Conservation (phyloP, 2,113 vertebrate genomes). For the Notiomystis cincta region DNA sequence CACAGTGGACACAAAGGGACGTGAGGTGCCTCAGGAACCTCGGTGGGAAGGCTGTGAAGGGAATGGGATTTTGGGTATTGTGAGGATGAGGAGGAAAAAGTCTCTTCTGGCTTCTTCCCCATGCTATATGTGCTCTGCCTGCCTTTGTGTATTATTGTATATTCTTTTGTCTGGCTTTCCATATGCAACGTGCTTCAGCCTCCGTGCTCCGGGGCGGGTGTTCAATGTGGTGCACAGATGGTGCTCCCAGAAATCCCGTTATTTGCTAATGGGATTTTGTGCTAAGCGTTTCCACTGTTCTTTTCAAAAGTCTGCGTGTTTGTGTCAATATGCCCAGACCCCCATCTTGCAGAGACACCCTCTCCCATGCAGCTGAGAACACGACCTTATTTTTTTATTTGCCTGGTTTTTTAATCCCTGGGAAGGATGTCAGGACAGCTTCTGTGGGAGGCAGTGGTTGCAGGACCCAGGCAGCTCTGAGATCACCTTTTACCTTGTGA, state of each 20-base stretch:
- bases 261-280: slow-evolving; percentile 63
- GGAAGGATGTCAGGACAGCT: not conserved
- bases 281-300: not conserved
- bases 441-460: not conserved
- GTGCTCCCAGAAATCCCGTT: slow-evolving; percentile 44
- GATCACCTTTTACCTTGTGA: not conserved
- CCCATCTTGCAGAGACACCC: not conserved
- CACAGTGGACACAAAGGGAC: not conserved
- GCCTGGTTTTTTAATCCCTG: not conserved
- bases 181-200: not conserved
- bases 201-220: not conserved
- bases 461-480: not conserved
- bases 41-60: not conserved
- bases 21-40: not conserved
- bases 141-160: slow-evolving; percentile 26
- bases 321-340: slow-evolving; percentile 12
- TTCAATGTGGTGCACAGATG: slow-evolving; percentile 61
- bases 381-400: not conserved
- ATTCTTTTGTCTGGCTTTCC: slow-evolving; percentile 41
- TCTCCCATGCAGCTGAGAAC: not conserved
- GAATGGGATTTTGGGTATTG: not conserved
- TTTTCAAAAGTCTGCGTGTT: not conserved
- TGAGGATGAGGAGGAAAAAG: not conserved
- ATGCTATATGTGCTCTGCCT: not conserved
- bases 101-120: not conserved